Conservation (phyloP, 2,113 vertebrate genomes). For the Holacanthus passer region DNA sequence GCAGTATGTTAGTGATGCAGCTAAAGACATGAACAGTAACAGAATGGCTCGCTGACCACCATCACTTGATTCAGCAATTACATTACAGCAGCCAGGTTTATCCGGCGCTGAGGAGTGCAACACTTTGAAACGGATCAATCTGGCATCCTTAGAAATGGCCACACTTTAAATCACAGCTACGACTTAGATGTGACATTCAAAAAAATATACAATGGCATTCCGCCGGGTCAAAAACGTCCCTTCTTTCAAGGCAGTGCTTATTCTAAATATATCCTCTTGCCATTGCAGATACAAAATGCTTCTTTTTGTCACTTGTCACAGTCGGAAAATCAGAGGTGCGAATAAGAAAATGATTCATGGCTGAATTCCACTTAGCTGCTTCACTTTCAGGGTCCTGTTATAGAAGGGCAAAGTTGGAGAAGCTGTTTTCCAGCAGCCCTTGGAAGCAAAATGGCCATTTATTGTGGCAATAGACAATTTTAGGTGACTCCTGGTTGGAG, state of each 20-base stretch:
- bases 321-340: neutral
- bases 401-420: neutral
- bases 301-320: neutral
- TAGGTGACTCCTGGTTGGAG: neutral
- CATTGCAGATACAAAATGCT: neutral
- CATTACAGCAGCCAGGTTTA: constrained; percentile 37
- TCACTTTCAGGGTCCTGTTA: neutral
- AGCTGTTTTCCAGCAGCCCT: neutral
- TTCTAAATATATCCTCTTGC: neutral
- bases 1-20: constrained; percentile 30
- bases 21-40: constrained; percentile 33
- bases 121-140: constrained; percentile 24
- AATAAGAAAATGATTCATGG: neutral
- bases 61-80: constrained; percentile 59
- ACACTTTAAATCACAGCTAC: constrained; percentile 16
- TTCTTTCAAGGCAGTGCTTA: neutral
- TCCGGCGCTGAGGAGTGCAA: constrained; percentile 2
- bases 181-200: constrained; percentile 18
- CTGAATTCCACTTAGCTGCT: neutral
- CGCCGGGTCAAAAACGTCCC: neutral
- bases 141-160: constrained; percentile 7
- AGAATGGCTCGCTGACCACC: constrained; percentile 55
- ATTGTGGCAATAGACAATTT: neutral
- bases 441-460: neutral
- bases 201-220: constrained; percentile 19